Base-by-base conservation (phyloP, 2,113 vertebrate species). In the Epinephelus fuscoguttatus region DNA sequence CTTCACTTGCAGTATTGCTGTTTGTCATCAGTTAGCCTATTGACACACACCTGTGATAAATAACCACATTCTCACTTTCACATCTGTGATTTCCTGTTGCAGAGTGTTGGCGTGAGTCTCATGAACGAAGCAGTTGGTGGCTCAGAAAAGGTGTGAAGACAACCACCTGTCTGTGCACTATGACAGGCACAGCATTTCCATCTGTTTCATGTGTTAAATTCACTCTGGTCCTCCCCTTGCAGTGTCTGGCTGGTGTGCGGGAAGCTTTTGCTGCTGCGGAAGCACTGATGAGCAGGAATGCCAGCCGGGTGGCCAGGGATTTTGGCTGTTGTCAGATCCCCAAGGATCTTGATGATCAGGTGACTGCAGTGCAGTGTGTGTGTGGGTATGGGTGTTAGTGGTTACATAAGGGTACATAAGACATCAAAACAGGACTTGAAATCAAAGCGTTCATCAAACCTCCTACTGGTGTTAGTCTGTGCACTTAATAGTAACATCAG, bases 61-160 rank as follows among this genome's bases (percentile, higher is more conserved):
- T 69, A 55, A 40, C 14, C 69, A 53, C 2, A 45, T 42, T 53
- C 18, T 68, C 33, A 18, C 42, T 30, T 55, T 27, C 25, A 59
- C 3, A 40, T 49, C n/a, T 68, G 18, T 4, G 6, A n/a, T 15
- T 82, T 57, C 15, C 40, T 84, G 6, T 90, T 87, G 57, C 81
- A 98, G 97, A 93, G 96, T 37, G 96, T 97, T 25, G 95, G 95
- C 6, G 25, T 83, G 63, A 96, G 96, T 80, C 93, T 98, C 9
- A 82, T 2, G 6, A 94, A 94, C n/a, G 68, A 91, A 40, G 94
- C 81, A 0, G 91, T 97, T n/a, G 96, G 96, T 0, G 97, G 97
- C 53, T 98, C 97, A 19, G 49, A 74, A 19, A 92, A 96, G 96
- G 97, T 97, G 86, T 40, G 92, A 68, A 14, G 47, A 4, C 71